A percentile compares a stretch with the other conserved stretches of the same genome.
Conservation (phyloP, 2,888 invertebrate genomes). For the Ophion slaviceki region DNA sequence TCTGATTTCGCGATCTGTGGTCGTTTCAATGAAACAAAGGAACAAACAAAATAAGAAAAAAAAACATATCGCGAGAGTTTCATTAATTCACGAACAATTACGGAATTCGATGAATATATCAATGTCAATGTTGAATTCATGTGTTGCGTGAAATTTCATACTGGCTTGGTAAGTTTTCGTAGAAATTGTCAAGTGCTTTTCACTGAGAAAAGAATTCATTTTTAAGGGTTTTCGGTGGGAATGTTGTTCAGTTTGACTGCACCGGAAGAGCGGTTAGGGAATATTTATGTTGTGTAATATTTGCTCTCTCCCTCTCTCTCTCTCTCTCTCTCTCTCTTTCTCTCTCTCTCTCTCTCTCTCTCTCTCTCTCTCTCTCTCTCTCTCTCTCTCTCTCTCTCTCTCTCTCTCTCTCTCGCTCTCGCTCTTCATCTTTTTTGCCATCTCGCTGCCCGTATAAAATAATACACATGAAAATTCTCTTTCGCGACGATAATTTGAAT, state of each 20-base stretch:
- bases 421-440: background rate
- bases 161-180: background rate
- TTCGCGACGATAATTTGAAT: slow-evolving; percentile 72
- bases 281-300: too few species aligned
- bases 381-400: background rate
- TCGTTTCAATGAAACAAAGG: background rate
- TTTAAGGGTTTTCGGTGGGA: too few species aligned
- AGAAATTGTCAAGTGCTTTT: background rate
- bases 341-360: background rate
- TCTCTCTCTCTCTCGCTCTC: background rate
- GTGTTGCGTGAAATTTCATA: too few species aligned
- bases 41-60: slow-evolving; percentile 10
- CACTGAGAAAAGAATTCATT: too few species aligned
- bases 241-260: too few species aligned
- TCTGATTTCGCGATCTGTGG: background rate
- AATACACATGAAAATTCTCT: slow-evolving; percentile 22
- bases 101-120: background rate
- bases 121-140: background rate
- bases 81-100: background rate
- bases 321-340: background rate
- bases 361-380: background rate
- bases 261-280: too few species aligned
- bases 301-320: too few species aligned
- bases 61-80: background rate
- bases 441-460: slow-evolving; percentile 7